Conservation (phyloP, 1,140 invertebrate genomes). For the Cylas formicarius region DNA sequence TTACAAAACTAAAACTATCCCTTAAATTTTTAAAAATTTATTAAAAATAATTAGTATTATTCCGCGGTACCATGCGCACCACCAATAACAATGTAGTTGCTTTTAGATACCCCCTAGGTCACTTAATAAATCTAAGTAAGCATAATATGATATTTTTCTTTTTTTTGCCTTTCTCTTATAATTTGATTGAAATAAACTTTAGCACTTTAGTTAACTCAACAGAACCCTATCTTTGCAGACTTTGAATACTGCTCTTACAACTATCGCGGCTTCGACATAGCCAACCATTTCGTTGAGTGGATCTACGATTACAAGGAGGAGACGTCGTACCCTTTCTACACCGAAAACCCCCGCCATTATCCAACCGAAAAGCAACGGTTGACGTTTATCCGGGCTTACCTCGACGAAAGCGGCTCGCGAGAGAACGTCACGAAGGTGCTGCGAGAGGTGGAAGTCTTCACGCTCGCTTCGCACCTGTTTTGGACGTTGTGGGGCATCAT, state of each 20-base stretch:
- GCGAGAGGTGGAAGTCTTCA: constrained; percentile 73
- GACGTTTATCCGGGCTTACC: constrained; percentile 36
- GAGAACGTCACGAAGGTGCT: constrained; percentile 58
- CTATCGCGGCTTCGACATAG: constrained; percentile 89
- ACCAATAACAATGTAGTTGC: too few relatives aligned
- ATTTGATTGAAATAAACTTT: constrained; percentile 4
- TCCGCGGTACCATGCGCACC: too few relatives aligned
- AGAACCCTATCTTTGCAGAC: too few relatives aligned
- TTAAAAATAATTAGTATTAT: too few relatives aligned
- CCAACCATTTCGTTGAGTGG: constrained; percentile 96
- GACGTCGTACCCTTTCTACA: constrained; percentile 74
- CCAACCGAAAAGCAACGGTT: constrained; percentile 72
- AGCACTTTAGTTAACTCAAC: too few relatives aligned
- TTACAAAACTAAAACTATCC: too few relatives aligned
- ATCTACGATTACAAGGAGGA: constrained; percentile 79
- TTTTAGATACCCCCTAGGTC: too few relatives aligned
- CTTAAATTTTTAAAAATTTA: too few relatives aligned
- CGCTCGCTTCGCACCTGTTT: constrained; percentile 83
- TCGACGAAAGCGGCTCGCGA: constrained; percentile 33
- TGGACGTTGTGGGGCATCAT: constrained; percentile 90
- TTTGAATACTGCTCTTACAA: constrained; percentile 94
- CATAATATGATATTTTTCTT: not conserved
- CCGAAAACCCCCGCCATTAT: constrained; percentile 57
- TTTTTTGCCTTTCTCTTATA: constrained; percentile 2
- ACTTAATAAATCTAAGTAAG: too few relatives aligned